phyloP scores from a whole-genome alignment of 2,888 invertebrate genomes.

The Tenthredo scrophulariae region DNA sequence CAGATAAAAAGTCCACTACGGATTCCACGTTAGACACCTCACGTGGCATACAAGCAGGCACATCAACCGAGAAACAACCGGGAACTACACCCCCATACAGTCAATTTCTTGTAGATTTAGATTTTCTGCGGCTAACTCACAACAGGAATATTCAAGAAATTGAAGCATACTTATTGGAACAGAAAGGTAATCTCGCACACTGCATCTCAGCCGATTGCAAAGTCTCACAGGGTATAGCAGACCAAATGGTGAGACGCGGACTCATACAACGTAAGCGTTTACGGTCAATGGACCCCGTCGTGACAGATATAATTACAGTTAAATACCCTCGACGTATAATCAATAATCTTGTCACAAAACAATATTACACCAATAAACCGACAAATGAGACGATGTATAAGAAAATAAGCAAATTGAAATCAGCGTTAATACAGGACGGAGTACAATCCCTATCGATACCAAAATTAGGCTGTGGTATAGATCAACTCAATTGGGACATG shows the following conservation, averaged over 20 bases:
- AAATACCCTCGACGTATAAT: not conserved
- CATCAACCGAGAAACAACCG: not conserved
- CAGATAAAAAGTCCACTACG: not conserved
- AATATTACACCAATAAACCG: not conserved
- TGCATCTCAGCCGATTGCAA: not conserved
- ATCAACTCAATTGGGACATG: not conserved
- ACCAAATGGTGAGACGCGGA: not conserved
- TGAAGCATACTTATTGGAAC: not conserved
- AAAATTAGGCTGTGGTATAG: not conserved
- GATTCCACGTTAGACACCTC: not conserved
- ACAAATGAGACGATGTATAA: not conserved
- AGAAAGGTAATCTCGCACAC: not conserved
- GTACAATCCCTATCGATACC: not conserved
- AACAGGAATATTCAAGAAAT: conserved; percentile 13
- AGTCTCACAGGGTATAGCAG: not conserved
- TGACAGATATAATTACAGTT: not conserved
- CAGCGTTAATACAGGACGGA: not conserved
- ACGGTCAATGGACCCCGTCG: not conserved
- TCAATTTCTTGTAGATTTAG: not conserved
- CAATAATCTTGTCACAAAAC: not conserved
- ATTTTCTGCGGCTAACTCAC: not conserved
- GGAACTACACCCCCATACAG: not conserved
- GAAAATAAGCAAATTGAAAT: not conserved
- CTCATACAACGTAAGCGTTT: not conserved
- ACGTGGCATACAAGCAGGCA: not conserved